phyloP scores from a whole-genome alignment of 2,797 vertebrate species.

The Pangasius macronema region DNA sequence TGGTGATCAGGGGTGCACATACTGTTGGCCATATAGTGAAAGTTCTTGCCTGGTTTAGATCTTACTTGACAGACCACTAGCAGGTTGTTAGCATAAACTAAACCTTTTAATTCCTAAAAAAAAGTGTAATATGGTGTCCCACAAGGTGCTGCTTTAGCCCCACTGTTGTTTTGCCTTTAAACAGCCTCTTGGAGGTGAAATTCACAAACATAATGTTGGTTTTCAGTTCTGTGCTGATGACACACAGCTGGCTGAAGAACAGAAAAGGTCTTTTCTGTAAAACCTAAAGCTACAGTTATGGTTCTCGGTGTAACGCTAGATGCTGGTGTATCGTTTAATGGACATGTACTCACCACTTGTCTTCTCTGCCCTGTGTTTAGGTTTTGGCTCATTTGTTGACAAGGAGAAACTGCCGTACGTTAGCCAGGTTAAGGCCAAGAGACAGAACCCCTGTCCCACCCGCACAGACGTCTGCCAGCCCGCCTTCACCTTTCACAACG shows the following conservation, averaged over 20 bases:
- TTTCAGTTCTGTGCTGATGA: neutral
- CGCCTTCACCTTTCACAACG: conserved; percentile 74
- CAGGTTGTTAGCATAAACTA: neutral
- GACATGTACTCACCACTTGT: neutral
- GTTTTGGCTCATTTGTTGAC: conserved; percentile 83
- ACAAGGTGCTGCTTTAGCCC: neutral
- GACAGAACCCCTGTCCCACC: conserved; percentile 70
- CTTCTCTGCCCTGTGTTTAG: conserved; percentile 53
- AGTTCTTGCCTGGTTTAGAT: no score
- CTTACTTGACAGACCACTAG: neutral
- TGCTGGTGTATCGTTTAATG: neutral
- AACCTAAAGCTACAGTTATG: neutral
- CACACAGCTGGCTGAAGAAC: neutral
- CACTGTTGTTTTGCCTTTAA: neutral
- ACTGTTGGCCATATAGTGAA: no score
- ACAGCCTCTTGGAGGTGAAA: neutral
- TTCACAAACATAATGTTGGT: neutral
- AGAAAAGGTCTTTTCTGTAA: neutral
- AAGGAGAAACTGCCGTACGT: conserved; percentile 79
- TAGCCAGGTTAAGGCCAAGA: conserved; percentile 65
- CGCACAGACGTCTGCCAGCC: conserved; percentile 67
- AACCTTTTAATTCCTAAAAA: neutral
- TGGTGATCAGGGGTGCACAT: no score
- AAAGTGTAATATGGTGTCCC: neutral
- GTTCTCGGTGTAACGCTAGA: neutral